phyloP scores from a whole-genome alignment of 2,797 vertebrate genomes.

The Falco columbarius region DNA sequence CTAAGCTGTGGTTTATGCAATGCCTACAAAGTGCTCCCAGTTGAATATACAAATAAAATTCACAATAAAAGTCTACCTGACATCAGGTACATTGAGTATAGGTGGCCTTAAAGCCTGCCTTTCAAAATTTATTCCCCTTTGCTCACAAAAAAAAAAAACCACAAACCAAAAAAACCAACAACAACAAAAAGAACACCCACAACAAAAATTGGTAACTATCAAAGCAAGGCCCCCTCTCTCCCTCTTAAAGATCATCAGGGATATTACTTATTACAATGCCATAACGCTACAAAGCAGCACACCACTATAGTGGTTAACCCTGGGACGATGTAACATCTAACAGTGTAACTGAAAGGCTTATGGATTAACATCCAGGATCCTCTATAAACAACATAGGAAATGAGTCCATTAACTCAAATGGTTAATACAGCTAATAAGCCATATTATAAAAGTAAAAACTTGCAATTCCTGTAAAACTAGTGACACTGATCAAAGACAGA shows the following conservation, averaged over 20 bases:
- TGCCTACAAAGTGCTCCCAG: slow-evolving; percentile 97
- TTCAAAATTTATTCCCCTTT: slow-evolving; percentile 61
- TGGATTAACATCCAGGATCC: slow-evolving; percentile 43
- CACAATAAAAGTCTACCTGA: slow-evolving; percentile 81
- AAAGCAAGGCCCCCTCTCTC: slow-evolving; percentile 68
- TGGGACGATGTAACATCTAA: slow-evolving; percentile 70
- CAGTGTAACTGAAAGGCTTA: slow-evolving; percentile 68
- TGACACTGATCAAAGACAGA: slow-evolving; percentile 16
- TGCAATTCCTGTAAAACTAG: slow-evolving; percentile 57
- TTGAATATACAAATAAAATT: slow-evolving; percentile 83
- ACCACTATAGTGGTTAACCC: slow-evolving; percentile 80
- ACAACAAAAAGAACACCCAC: too few species aligned
- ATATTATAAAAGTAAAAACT: slow-evolving; percentile 47
- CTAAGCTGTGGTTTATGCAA: slow-evolving; percentile 77
- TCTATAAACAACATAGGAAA: slow-evolving; percentile 37
- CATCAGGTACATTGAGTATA: slow-evolving; percentile 84
- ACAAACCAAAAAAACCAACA: background rate
- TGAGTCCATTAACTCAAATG: slow-evolving; percentile 33
- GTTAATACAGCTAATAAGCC: slow-evolving; percentile 64
- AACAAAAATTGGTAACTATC: slow-evolving; percentile 58
- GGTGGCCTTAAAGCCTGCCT: slow-evolving; percentile 80
- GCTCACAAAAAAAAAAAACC: slow-evolving; percentile 1
- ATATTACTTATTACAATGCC: slow-evolving; percentile 64
- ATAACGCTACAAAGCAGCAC: slow-evolving; percentile 76
- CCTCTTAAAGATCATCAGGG: slow-evolving; percentile 56